Conservation (phyloP, 2,797 vertebrate species). For the Parauchenoglanis punctatus region DNA sequence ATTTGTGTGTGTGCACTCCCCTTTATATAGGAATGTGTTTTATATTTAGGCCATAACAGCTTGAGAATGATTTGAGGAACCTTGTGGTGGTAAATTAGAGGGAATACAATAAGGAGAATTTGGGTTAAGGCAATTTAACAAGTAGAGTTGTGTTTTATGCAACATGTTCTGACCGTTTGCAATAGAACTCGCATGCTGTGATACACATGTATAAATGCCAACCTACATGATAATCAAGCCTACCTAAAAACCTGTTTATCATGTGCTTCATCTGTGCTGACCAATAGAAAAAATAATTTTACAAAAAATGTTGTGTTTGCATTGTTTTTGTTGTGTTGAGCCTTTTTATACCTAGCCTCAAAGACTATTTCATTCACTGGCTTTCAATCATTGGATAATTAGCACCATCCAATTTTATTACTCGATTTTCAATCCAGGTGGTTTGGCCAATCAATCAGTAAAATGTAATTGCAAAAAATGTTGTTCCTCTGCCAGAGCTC, state of each 20-base stretch:
- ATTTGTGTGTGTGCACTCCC: too few relatives aligned
- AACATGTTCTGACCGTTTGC: too few relatives aligned
- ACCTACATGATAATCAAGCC: background rate
- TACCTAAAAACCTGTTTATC: background rate
- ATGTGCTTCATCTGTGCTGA: background rate
- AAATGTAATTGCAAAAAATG: background rate
- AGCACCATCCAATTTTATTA: background rate
- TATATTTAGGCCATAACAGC: background rate
- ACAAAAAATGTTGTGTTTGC: background rate
- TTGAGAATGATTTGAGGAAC: background rate
- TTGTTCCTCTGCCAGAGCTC: background rate
- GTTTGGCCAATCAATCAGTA: slow-evolving; percentile 14
- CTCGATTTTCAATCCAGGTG: background rate
- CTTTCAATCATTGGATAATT: slow-evolving; percentile 10
- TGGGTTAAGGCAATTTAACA: background rate
- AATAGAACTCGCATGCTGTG: background rate
- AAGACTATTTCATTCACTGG: background rate
- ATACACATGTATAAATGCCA: background rate
- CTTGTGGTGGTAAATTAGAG: background rate
- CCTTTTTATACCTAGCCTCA: background rate
- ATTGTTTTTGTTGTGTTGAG: background rate
- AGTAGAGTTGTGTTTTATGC: too few relatives aligned
- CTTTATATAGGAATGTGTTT: too few relatives aligned
- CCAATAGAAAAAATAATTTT: background rate
- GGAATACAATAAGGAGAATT: background rate